Conservation (phyloP, 2,797 vertebrate species). For the Nyctalus aviator region DNA sequence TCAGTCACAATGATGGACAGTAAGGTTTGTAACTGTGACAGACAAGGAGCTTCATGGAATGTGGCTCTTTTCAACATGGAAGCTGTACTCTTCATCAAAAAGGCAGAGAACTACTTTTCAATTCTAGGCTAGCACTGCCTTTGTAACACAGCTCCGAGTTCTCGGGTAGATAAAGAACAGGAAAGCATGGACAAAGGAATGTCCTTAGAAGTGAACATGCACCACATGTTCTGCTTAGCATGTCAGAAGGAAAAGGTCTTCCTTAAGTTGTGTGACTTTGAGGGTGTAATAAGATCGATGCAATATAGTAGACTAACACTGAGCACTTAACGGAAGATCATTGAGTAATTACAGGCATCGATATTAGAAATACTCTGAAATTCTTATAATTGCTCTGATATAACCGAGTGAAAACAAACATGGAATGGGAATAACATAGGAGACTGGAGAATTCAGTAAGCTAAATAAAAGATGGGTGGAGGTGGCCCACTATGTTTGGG, state of each 20-base stretch:
- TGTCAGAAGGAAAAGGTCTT: neutral
- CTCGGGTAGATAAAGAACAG: neutral
- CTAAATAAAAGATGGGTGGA: neutral
- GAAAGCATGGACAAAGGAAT: neutral
- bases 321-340: neutral
- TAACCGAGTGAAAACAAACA: neutral
- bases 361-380: neutral
- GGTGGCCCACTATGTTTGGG: rapidly evolving
- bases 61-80: neutral
- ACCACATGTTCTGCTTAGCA: neutral
- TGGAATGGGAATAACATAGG: neutral
- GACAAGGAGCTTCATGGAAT: neutral
- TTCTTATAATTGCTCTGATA: neutral
- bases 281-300: neutral
- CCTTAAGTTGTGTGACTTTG: neutral
- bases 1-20: neutral
- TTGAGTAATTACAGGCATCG: neutral
- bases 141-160: neutral
- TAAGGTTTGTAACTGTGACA: neutral
- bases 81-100: neutral
- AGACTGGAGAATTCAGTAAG: neutral
- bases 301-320: neutral
- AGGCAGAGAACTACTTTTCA: neutral
- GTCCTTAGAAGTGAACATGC: neutral
- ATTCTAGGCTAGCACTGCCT: neutral